Conservation (phyloP, 2,888 invertebrate genomes). For the Dilophus febrilis region DNA sequence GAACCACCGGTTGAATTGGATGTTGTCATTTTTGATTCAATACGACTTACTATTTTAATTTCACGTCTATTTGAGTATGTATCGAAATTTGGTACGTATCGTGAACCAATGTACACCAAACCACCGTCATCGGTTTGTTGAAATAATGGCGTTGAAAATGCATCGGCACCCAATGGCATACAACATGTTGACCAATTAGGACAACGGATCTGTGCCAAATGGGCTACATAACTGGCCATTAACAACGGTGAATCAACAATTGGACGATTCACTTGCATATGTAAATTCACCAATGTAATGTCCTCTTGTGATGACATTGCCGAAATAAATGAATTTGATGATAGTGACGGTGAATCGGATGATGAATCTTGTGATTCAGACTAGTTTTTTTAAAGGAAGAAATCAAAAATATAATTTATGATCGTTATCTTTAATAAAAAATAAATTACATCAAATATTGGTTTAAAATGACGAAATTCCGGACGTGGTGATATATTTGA, state of each 20-base stretch:
- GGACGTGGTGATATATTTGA: conserved; percentile 32
- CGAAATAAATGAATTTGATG: conserved; percentile 73
- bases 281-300: conserved; percentile 78
- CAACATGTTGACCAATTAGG: conserved; percentile 61
- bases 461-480: conserved; percentile 30
- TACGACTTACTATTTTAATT: conserved; percentile 27
- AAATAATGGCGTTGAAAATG: conserved; percentile 65
- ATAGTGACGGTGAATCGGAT: conserved; percentile 63
- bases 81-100: conserved; percentile 56
- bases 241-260: conserved; percentile 86
- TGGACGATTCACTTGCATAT: conserved; percentile 82
- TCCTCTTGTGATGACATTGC: conserved; percentile 88
- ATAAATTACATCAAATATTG: conserved; percentile 29
- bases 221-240: conserved; percentile 87
- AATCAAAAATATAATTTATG: conserved; percentile 2
- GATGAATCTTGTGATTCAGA: conserved; percentile 39
- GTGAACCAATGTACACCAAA: conserved; percentile 53
- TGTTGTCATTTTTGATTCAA: conserved; percentile 16
- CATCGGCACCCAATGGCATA: conserved; percentile 53
- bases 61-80: conserved; percentile 31
- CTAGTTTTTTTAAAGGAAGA: conserved; percentile 14
- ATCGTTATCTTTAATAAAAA: background rate
- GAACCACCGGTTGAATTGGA: background rate
- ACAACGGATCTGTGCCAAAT: conserved; percentile 61
- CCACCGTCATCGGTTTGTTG: conserved; percentile 58